These are phyloP conservation scores for Pleuronectes platessa DNA, from an alignment of 2,113 vertebrate species.

Conservation along the genomic window DNA sequence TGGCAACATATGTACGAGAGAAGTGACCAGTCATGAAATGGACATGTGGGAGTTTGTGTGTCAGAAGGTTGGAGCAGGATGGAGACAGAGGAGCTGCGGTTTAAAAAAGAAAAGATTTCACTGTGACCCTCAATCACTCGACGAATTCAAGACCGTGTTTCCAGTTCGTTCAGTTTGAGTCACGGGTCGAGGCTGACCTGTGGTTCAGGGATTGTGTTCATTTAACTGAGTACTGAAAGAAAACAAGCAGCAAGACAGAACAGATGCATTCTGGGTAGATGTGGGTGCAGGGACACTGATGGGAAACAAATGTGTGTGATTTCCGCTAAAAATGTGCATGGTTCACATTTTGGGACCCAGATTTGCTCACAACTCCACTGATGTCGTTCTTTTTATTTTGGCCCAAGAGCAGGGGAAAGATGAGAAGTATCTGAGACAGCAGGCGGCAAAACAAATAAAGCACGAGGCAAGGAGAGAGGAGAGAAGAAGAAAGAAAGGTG, in stretches of 20 bases:
- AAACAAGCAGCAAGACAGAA: not conserved
- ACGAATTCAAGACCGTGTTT: conserved; percentile 1
- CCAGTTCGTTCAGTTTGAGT: too few species aligned
- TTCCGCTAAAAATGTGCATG: not conserved
- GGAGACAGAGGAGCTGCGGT: not conserved
- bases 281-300: too few species aligned
- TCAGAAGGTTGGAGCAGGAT: not conserved
- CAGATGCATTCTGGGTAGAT: not conserved
- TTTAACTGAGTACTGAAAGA: not conserved
- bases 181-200: not conserved
- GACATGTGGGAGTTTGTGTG: not conserved
- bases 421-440: not conserved
- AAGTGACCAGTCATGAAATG: not conserved
- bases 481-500: not conserved
- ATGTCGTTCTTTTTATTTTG: not conserved
- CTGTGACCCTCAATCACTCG: not conserved
- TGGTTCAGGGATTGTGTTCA: not conserved
- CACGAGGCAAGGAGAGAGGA: not conserved
- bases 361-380: not conserved
- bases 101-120: not conserved
- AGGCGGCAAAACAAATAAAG: not conserved
- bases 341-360: not conserved
- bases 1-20: conserved; percentile 5
- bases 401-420: not conserved
- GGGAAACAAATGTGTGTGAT: too few species aligned